Evolutionary conservation across 2,888 invertebrate genomes (phyloP), one percentile per base, ranked within the genome.

Genomic region (Zaprionus bogoriensis): DNA sequence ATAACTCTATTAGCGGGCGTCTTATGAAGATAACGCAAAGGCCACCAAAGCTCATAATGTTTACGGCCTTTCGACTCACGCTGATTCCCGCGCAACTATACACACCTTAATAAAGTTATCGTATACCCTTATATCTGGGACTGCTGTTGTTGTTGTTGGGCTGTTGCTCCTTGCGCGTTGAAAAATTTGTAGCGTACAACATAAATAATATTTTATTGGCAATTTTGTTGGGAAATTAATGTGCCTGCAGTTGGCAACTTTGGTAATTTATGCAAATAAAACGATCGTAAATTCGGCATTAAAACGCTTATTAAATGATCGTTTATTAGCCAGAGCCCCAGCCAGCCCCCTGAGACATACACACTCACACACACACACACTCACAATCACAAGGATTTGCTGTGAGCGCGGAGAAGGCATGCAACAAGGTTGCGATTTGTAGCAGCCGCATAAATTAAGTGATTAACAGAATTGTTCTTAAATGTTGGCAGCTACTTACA

Each of bases 261-360:
- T 71, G 77, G 77, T 87, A 87, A 87, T 87, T 87, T 88, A 88
- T 88, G 87, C 87, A 87, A 88, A 87, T 88, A 87, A 87, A 88
- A 84, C 86, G 88, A 84, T 88, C 87, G 79, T 87, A 88, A 88
- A 88, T 87, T 88, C 87, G 87, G 86, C 87, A 87, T 84, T 83
- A 84, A 84, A 83, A 78, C 76, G 80, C 76, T 86, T 86, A 84
- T 84, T 86, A 84, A 84, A 83, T 77, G 83, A 77, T 77, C 83
- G 83, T 86, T 84, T 84, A 84, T 84, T 83, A 83, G 67, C 70
- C 73, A 64, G 48, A 45, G 45, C 20, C 42, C 36, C 23, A 54
- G 42, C 36, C 23, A 54, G 42, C 41, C 25, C 39, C 42, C 19
- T n/a, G 39, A 23, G 19, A 7, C 6, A 19, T 22, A 28, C 12